A percentile compares a stretch with the other conserved stretches of the same genome.
These are phyloP conservation scores for Orgyia antiqua DNA, from an alignment of 2,888 invertebrate genomes.

Conservation along the genomic window DNA sequence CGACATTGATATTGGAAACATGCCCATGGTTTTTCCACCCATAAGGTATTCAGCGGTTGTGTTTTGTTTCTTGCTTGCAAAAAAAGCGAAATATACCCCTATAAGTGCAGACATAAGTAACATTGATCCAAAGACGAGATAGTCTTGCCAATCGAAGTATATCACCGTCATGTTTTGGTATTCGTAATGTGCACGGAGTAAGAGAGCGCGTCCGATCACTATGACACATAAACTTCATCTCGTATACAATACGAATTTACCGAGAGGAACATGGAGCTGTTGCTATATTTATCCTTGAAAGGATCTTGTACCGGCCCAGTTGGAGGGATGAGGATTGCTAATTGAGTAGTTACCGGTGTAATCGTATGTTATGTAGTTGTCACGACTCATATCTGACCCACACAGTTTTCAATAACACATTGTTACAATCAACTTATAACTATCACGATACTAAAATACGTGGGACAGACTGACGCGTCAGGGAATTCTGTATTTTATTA, in stretches of 20 bases:
- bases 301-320: constrained; percentile 48
- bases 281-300: constrained; percentile 64
- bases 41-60: constrained; percentile 85
- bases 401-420: constrained; percentile 15
- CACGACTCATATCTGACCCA: constrained; percentile 13
- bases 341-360: constrained; percentile 54
- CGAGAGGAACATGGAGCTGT: constrained; percentile 48
- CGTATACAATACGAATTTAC: constrained; percentile 51
- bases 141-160: constrained; percentile 81
- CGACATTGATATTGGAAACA: constrained; percentile 87
- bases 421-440: too few species aligned
- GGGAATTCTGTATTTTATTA: too few species aligned
- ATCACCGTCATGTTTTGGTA: constrained; percentile 47
- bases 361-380: constrained; percentile 18
- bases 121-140: constrained; percentile 82
- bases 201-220: constrained; percentile 41
- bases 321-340: constrained; percentile 56
- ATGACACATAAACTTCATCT: constrained; percentile 50
- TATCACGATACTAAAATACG: too few species aligned
- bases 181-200: constrained; percentile 19
- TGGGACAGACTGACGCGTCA: too few species aligned
- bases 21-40: constrained; percentile 87
- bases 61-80: constrained; percentile 81
- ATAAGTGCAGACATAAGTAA: constrained; percentile 81
- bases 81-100: constrained; percentile 85